Evolutionary conservation across 2,888 invertebrate species (phyloP), one percentile per base, ranked within the genome.

Genomic region (Branchipolynoe longqiensis): DNA sequence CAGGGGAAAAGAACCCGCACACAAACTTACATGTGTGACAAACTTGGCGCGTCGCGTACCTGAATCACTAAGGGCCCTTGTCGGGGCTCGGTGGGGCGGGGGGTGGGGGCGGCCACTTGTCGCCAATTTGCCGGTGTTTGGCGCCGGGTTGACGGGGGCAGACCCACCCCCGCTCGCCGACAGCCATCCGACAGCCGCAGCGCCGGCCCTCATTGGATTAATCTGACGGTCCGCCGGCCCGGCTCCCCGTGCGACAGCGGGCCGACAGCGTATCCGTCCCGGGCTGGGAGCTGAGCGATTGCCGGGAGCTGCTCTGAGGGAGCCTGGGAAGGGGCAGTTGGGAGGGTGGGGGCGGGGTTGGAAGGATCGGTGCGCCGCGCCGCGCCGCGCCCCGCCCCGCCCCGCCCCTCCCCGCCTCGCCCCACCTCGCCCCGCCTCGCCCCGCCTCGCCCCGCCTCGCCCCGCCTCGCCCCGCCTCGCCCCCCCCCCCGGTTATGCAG

Each of bases 91-190:
- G n/a, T n/a, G n/a, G n/a, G n/a, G n/a, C n/a, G n/a, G n/a, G n/a
- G n/a, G n/a, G n/a, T n/a, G n/a, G n/a, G n/a, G n/a, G n/a, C n/a
- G n/a, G n/a, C n/a, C n/a, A n/a, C n/a, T n/a, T n/a, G n/a, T n/a
- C n/a, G 69, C 69, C 69, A 69, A 69, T 69, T 69, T 69, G 22
- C 69, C 69, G 36, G 69, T 3, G 69, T 22, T 38, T n/a, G 69
- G 18, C 36, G 69, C 14, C 69, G 38, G 69, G 69, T 69, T 69
- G 69, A 69, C 38, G n/a, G 69, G 69, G 69, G 33, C 8, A 8
- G 38, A 18, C 38, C 69, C 33, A 36, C 38, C 33, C 33, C 18
- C 14, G n/a, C 36, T 38, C 38, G 36, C 18, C 36, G 69, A 69
- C 38, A 69, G 33, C 69, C 25, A 31, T 33, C 36, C 69, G n/a